Conservation (phyloP, 2,113 vertebrate species). For the Dasypus novemcinctus region DNA sequence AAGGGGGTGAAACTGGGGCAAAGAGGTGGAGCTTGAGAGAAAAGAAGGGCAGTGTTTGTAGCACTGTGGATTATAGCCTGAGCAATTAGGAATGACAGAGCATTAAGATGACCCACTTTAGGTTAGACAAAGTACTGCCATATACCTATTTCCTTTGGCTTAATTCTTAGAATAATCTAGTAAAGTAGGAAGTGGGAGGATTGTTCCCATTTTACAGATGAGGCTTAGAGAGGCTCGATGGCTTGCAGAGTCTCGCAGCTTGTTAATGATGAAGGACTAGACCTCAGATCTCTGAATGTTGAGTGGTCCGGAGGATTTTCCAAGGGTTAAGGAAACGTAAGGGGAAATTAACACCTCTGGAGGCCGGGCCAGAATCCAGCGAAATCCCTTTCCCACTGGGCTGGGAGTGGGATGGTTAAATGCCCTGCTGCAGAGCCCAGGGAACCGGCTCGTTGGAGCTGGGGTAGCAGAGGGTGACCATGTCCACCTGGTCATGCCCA, state of each 20-base stretch:
- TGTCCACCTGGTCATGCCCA: neutral
- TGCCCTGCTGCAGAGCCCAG: neutral
- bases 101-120: neutral
- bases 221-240: neutral
- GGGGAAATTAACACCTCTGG: neutral
- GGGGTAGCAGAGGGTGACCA: neutral
- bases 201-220: neutral
- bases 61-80: no score
- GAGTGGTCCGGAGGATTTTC: neutral
- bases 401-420: neutral
- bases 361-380: neutral
- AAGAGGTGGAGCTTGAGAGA: neutral
- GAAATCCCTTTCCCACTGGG: neutral
- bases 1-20: neutral
- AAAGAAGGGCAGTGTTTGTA: neutral
- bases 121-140: neutral
- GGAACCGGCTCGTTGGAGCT: neutral
- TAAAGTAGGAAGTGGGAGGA: neutral
- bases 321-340: neutral
- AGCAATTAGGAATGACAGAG: accelerated
- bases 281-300: neutral
- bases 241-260: neutral
- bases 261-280: neutral
- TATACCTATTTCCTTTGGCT: neutral
- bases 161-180: neutral